Base-by-base conservation (phyloP, 2,888 invertebrate genomes). In the Dryomyza anilis region DNA sequence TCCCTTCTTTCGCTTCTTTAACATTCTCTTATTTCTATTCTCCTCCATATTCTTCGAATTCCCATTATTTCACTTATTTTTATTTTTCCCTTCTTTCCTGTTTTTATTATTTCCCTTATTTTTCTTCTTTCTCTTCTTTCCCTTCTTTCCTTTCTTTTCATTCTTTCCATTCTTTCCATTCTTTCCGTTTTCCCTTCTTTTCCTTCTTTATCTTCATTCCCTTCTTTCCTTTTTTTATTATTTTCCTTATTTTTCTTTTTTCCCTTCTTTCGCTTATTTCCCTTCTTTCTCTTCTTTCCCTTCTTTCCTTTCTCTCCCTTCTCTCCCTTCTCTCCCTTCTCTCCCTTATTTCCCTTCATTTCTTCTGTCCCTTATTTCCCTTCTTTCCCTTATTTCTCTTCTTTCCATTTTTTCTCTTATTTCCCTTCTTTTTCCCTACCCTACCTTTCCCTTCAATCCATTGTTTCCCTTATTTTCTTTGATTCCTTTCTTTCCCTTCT, bases 211-310 rank as follows among this genome's bases (percentile, higher is more conserved):
- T 33, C 33, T 12, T n/a, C n/a, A n/a, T 33, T 33, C 33, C 12
- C 12, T 12, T 12, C 7, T 12, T 12, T 33, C 12, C 33, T 33
- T 7, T 33, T 12, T 7, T 8, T 33, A 8, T 33, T 12, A 7
- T 7, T 12, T 33, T 7, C 33, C 7, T 7, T 12, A 8, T 33
- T 12, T 33, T 12, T n/a, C n/a, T n/a, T n/a, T n/a, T n/a, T n/a
- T n/a, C n/a, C n/a, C n/a, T 53, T 39, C 43, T 50, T 55, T 48
- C 55, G 55, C 63, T 63, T n/a, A 30, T 27, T 23, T 43, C 21
- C 36, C 25, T 50, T n/a, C n/a, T n/a, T 50, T 25, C 25, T 7
- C 23, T 21, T 48, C 23, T 23, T 5, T 48, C 14, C 36, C 36
- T 36, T 23, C 21, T 33, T 23, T 33, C 16, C 8, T 27, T 45